Conservation (phyloP, 2,113 vertebrate species). For the Hippocampus barbouri region DNA sequence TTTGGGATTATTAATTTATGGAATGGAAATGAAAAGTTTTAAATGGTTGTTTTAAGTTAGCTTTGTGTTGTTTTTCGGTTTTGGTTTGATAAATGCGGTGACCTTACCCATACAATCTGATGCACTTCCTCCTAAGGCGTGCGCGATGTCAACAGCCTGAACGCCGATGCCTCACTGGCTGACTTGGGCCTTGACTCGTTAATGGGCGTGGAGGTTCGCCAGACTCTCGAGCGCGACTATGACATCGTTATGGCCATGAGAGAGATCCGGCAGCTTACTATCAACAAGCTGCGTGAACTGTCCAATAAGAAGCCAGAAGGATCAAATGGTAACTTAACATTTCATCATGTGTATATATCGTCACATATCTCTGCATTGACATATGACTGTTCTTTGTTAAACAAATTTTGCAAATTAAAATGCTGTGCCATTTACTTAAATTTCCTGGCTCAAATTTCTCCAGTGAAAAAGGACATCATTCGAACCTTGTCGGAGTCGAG, state of each 20-base stretch:
- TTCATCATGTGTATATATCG: too few species aligned
- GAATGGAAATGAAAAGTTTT: neutral
- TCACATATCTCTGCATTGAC: neutral
- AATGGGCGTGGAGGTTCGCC: constrained; percentile 96
- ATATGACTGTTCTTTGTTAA: neutral
- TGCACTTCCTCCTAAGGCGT: constrained; percentile 72
- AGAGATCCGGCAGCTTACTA: constrained; percentile 85
- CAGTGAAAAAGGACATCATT: constrained; percentile 26
- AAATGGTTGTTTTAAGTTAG: neutral
- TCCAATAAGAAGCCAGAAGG: constrained; percentile 55
- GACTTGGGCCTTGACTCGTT: constrained; percentile 93
- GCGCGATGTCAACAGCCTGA: constrained; percentile 80
- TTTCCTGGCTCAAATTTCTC: constrained; percentile 49
- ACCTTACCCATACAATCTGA: neutral
- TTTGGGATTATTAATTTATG: neutral
- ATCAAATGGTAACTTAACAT: constrained; percentile 63
- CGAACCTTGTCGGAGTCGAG: constrained; percentile 67
- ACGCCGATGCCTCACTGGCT: constrained; percentile 79
- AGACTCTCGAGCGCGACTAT: constrained; percentile 87
- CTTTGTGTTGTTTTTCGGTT: neutral
- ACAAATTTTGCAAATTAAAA: neutral
- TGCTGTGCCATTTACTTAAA: neutral
- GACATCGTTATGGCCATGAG: constrained; percentile 87
- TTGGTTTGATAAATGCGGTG: neutral
- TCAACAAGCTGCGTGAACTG: constrained; percentile 83